Conservation (phyloP, 2,113 vertebrate species). For the Australoheros scitulus region DNA sequence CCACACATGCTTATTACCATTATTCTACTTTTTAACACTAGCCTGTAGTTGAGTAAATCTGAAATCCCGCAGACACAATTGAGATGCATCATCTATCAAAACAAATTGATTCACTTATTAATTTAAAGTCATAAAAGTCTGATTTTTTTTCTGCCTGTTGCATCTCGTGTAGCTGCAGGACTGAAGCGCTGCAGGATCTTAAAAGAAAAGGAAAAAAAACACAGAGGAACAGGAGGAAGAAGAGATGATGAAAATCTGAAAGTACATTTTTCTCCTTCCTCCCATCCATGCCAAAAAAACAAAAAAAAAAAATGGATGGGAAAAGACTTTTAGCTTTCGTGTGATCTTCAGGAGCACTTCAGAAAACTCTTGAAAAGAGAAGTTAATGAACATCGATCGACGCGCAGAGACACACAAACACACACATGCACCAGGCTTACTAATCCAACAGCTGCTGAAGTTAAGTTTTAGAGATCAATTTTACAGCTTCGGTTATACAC, state of each 20-base stretch:
- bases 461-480: conserved; percentile 75
- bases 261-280: conserved; percentile 42
- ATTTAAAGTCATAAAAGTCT: conserved; percentile 14
- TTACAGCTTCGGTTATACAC: conserved; percentile 60
- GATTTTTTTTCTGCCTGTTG: conserved; percentile 33
- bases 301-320: conserved; percentile 32
- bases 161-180: conserved; percentile 11
- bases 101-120: conserved; percentile 18
- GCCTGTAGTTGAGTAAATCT: neutral
- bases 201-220: neutral
- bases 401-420: conserved; percentile 6
- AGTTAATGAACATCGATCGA: conserved; percentile 79
- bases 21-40: neutral
- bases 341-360: conserved; percentile 68
- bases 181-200: neutral
- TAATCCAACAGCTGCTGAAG: conserved; percentile 74
- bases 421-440: conserved; percentile 17
- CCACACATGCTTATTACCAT: neutral
- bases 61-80: conserved; percentile 12
- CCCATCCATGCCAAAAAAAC: conserved; percentile 25
- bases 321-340: conserved; percentile 72
- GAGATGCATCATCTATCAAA: neutral
- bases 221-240: conserved; percentile 17
- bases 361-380: conserved; percentile 73
- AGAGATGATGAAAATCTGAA: conserved; percentile 53